Evolutionary conservation across 2,888 invertebrate species (phyloP).

Genomic region (Ecliptopera silaceata): DNA sequence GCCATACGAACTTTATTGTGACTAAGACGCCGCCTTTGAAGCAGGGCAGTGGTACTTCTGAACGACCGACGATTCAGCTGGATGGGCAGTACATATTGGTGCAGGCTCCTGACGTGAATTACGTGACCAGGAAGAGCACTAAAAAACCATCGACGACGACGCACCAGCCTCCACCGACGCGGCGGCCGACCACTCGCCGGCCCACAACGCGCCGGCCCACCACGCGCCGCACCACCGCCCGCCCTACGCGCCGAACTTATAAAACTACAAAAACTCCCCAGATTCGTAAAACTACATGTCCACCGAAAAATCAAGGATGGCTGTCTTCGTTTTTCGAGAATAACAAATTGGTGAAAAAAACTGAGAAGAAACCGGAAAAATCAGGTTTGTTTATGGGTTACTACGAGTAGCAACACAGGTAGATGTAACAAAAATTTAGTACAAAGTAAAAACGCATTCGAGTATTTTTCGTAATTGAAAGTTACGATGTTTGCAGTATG

Average conservation of each 20-base stretch:
- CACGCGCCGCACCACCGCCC: conserved; percentile 37
- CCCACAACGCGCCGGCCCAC: conserved; percentile 43
- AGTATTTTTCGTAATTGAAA: too few species aligned
- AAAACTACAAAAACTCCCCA: conserved; percentile 58
- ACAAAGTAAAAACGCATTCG: too few species aligned
- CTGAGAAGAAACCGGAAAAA: conserved; percentile 57
- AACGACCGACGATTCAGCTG: conserved; percentile 44
- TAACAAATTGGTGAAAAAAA: conserved; percentile 53
- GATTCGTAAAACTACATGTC: conserved; percentile 57
- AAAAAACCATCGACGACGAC: conserved; percentile 42
- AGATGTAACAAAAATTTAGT: too few species aligned
- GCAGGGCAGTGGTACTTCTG: conserved; percentile 38
- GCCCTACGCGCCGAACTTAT: conserved; percentile 38
- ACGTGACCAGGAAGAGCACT: conserved; percentile 39
- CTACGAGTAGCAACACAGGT: too few species aligned
- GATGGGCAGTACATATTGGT: conserved; percentile 57
- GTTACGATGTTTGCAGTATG: too few species aligned
- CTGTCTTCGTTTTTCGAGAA: conserved; percentile 63
- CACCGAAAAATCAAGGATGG: conserved; percentile 62
- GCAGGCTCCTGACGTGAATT: conserved; percentile 44
- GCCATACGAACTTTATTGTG: conserved; percentile 74
- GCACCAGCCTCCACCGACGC: conserved; percentile 41
- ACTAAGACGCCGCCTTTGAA: conserved; percentile 57
- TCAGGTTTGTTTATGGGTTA: conserved; percentile 70
- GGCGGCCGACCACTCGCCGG: conserved; percentile 42